These are phyloP conservation scores for Aphidius ervi DNA, from an alignment of 1,140 invertebrate species.

Conservation along the genomic window DNA sequence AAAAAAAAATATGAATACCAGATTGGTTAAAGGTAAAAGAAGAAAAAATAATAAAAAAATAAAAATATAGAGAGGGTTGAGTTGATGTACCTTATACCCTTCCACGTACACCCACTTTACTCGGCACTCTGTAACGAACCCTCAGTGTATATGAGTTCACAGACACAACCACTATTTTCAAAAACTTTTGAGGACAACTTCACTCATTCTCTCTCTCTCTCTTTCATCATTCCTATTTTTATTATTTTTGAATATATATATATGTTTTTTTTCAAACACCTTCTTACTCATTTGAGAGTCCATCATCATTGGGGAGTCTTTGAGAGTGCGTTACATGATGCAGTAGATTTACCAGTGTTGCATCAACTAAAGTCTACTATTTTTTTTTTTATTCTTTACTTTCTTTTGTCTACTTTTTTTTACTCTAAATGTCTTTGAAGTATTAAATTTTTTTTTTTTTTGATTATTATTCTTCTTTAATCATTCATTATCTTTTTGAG, in stretches of 20 bases:
- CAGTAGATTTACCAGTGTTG: conserved; percentile 17
- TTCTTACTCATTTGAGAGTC: neutral
- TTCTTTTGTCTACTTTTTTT: neutral
- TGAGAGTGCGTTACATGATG: conserved; percentile 4
- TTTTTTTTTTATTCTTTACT: neutral
- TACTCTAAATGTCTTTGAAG: neutral
- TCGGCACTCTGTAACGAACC: conserved; percentile 4
- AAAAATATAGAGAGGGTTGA: neutral
- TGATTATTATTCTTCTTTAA: too few species aligned
- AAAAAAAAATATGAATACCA: neutral
- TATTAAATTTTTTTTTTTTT: too few species aligned
- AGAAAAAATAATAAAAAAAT: neutral
- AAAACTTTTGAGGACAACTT: neutral
- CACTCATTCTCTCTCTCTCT: neutral
- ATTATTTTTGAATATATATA: neutral
- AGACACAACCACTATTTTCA: conserved; percentile 7
- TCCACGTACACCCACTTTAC: conserved; percentile 13
- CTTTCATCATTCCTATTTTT: conserved; percentile 1
- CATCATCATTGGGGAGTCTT: conserved; percentile 6
- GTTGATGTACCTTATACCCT: conserved; percentile 9
- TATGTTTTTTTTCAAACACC: neutral
- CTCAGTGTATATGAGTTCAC: conserved; percentile 9
- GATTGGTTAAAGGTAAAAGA: neutral
- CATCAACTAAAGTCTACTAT: conserved; percentile 6
- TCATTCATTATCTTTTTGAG: too few species aligned